Percentiles rank a stretch among this genome's conserved stretches.
Evolutionary conservation across 2,888 invertebrate genomes (phyloP).

Genomic region (Cantharis rustica): DNA sequence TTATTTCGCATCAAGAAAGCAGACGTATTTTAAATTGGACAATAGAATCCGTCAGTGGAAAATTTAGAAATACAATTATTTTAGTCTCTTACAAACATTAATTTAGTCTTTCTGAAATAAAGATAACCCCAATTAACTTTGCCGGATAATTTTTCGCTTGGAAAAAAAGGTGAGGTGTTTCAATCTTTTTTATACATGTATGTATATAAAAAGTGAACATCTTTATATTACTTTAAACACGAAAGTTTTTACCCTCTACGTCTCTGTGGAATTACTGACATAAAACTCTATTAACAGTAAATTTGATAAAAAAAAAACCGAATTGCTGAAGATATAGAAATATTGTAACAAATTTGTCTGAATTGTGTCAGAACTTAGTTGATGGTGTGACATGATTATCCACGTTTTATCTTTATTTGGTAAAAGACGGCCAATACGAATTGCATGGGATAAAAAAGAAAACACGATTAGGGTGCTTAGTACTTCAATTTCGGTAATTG

Average conservation of each 20-base stretch:
- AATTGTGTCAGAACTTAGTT: not conserved
- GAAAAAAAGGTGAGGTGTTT: not conserved
- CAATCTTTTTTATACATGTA: not conserved
- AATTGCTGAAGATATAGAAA: not conserved
- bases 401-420: not conserved
- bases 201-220: not conserved
- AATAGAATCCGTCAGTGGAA: not conserved
- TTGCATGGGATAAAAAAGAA: not conserved
- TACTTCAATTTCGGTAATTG: not conserved
- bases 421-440: not conserved
- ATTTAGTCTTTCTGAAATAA: not conserved
- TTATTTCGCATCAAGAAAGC: not conserved
- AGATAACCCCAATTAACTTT: not conserved
- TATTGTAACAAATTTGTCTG: not conserved
- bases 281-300: not conserved
- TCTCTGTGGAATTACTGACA: not conserved
- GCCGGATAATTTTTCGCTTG: not conserved
- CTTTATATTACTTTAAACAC: not conserved
- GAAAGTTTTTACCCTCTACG: not conserved
- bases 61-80: not conserved
- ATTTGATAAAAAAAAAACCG: not conserved
- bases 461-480: not conserved
- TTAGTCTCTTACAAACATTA: not conserved
- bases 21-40: not conserved
- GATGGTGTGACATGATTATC: not conserved